Percentiles rank a stretch among this genome's conserved stretches.
Conservation (phyloP, 2,113 vertebrate species). For the Cynocephalus volans region DNA sequence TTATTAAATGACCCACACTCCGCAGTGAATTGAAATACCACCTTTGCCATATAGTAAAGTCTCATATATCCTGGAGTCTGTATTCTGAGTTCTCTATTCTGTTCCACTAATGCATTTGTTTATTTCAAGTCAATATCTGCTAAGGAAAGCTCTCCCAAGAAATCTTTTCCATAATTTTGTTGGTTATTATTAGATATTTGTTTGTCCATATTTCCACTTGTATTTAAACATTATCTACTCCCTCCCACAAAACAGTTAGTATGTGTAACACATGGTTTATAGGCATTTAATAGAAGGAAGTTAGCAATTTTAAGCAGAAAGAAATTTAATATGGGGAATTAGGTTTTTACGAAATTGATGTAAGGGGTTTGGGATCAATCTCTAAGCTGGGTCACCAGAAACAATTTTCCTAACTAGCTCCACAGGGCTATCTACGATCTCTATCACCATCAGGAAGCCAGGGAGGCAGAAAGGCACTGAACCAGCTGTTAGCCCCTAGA, state of each 20-base stretch:
- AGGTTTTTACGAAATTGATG: neutral
- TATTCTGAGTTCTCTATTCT: constrained; percentile 18
- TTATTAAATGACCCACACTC: neutral
- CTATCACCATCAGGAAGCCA: neutral
- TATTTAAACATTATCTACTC: neutral
- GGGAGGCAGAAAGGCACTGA: neutral
- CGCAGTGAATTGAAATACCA: neutral
- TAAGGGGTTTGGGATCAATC: neutral
- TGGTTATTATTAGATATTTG: constrained; percentile 13
- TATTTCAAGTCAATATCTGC: neutral
- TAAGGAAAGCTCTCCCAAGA: constrained; percentile 6
- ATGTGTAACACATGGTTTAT: neutral
- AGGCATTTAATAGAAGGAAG: neutral
- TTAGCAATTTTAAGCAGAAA: constrained; percentile 31
- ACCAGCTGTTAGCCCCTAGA: neutral
- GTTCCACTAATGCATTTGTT: neutral
- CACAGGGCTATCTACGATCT: neutral
- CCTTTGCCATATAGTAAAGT: neutral
- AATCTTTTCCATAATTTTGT: constrained; percentile 32
- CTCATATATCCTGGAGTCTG: neutral
- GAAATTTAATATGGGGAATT: neutral
- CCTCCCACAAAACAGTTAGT: neutral
- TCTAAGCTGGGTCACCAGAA: neutral
- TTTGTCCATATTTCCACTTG: constrained; percentile 8
- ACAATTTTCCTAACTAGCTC: neutral